Evolutionary conservation across 2,797 vertebrate genomes (phyloP), one percentile per base, ranked within the genome.

Genomic region (Anguilla obscura): DNA sequence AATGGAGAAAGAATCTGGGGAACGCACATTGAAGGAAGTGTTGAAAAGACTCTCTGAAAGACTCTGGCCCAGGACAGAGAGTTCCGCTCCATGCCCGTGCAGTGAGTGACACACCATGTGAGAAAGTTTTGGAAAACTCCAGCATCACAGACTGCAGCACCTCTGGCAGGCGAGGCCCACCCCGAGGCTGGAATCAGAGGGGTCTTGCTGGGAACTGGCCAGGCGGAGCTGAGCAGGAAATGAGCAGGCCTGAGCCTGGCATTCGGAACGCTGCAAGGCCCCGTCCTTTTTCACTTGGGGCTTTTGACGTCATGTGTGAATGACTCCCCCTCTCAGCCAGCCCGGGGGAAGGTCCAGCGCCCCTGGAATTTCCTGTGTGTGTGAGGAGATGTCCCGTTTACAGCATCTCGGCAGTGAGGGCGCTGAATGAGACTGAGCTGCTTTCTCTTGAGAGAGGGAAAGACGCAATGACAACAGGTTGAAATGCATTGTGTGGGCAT

Each of bases 261-360:
- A 24, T 88, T 88, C 36, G 63, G 87, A 74, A 48, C 87, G 2
- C 48, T 27, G 50, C 27, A 6, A 45, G 48, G 82, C 52, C 87
- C 82, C 45, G n/a, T 27, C 50, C 48, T 21, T 52, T 30, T 27
- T 63, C 54, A 66, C 40, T 18, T 7, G 3, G 58, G 24, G 33
- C 40, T 30, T 71, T 60, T 84, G 80, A 87, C 87, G 82, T 87
- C 87, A 87, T 63, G 63, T 87, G 87, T 82, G 87, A 87, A 84
- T 30, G 18, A 71, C 60, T 84, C 63, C 60, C 36, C 45, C 60
- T 54, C 87, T 52, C 60, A 18, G 85, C 56, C 56, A 21, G 8
- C 85, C 16, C 33, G 12, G 85, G 85, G 85, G 85, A 85, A 48
- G 50, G 60, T 36, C 8, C 56, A 8, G 36, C 60, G 30, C 87